Base-by-base conservation (phyloP, 2,113 vertebrate species). In the Camelus dromedarius region DNA sequence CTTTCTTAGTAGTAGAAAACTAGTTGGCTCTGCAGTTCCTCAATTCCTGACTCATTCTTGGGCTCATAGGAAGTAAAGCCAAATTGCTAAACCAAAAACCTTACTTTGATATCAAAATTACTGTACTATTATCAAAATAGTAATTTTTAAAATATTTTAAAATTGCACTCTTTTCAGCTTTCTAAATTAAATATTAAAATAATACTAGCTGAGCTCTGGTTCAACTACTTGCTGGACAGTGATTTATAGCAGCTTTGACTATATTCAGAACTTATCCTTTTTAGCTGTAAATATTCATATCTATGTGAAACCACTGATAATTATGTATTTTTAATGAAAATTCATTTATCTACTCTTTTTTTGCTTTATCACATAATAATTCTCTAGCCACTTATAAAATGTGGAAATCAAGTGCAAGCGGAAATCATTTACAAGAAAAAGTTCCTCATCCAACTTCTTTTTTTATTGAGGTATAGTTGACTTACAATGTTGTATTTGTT, bases 181-280 rank as follows among this genome's bases (percentile, higher is more conserved):
- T 64, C 77, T 90, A 84, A 69, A 58, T 83, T 88, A 83, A 84
- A 70, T 80, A 62, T 38, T 75, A 75, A 94, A 75, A 84, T n/a
- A 80, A 19, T 13, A 12, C 15, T 66, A 66, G 22, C 26, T 52
- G 3, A 62, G 32, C 6, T 54, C 10, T 75, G 14, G 24, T 69
- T 85, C 91, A 69, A 11, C 13, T 69, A 48, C 12, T 89, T 58
- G 32, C 20, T 14, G 0, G 14, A 54, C 3, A 30, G 56, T 54
- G 6, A 67, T 64, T 89, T 62, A 77, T 0, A 84, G 22, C 58
- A 83, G 67, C 28, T 90, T 42, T 69, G 58, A 58, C 42, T 38
- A 46, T 24, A 76, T 62, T 93, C 15, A 42, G 32, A 69, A 54
- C n/a, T 42, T 7, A 30, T 4, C 20, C 19, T 12, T 62, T 81